These are phyloP conservation scores for Propsilocerus akamusi DNA, from an alignment of 1,140 invertebrate species.

Conservation along the genomic window DNA sequence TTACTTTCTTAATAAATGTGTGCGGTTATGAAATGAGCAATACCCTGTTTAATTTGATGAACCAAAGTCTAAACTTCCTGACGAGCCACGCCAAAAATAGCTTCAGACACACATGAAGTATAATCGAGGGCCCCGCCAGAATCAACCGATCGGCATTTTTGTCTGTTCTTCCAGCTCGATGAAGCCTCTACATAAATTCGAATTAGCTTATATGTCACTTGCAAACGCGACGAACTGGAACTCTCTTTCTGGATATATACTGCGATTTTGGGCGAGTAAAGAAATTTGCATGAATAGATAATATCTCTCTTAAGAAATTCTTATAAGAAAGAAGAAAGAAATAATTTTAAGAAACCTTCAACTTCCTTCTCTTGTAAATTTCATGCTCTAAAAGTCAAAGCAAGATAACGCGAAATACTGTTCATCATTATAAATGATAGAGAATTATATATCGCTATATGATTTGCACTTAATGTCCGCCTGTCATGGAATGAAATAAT, in stretches of 20 bases:
- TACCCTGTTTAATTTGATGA: too few relatives aligned
- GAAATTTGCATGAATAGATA: neutral
- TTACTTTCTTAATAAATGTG: too few relatives aligned
- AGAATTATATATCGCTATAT: too few relatives aligned
- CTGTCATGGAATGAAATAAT: too few relatives aligned
- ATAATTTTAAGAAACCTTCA: neutral
- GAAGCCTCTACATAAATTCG: constrained; percentile 3
- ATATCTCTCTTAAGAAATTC: neutral
- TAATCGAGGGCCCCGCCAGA: too few relatives aligned
- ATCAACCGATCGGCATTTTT: constrained; percentile 4
- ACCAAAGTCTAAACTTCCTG: too few relatives aligned
- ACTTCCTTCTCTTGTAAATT: neutral
- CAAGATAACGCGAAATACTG: neutral
- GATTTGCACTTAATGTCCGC: too few relatives aligned
- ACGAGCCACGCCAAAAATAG: too few relatives aligned
- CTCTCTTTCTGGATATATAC: neutral
- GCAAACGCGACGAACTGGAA: constrained; percentile 3
- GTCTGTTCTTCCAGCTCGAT: constrained; percentile 6
- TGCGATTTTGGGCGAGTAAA: neutral
- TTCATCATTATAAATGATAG: too few relatives aligned
- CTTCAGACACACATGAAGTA: too few relatives aligned
- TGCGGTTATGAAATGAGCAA: too few relatives aligned
- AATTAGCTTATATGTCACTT: constrained; percentile 5
- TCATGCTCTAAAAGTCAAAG: neutral
- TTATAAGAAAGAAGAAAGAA: neutral